These are phyloP conservation scores for Apis dorsata DNA, from an alignment of 1,140 invertebrate species.

Conservation along the genomic window DNA sequence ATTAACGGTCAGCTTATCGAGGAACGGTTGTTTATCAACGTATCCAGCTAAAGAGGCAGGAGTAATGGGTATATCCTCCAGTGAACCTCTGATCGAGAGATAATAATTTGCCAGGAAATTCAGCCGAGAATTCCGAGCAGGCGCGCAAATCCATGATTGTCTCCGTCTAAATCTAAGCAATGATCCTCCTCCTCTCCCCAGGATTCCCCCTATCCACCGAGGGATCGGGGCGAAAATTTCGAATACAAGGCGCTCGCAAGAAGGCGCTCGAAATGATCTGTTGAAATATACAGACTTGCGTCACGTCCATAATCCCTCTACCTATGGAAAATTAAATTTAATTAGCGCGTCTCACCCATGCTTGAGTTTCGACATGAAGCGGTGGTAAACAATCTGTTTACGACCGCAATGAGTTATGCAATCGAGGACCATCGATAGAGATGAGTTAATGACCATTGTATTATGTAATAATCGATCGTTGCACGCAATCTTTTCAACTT, in stretches of 20 bases:
- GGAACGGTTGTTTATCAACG: conserved; percentile 24
- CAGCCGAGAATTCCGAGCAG: conserved; percentile 26
- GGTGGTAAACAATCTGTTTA: conserved; percentile 37
- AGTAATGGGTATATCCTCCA: background rate
- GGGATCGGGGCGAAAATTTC: conserved; percentile 7
- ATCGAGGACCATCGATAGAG: background rate
- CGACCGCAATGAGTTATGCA: background rate
- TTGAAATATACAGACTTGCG: background rate
- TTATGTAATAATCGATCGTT: conserved; percentile 22
- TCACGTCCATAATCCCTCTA: background rate
- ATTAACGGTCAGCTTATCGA: conserved; percentile 20
- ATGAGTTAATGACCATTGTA: background rate
- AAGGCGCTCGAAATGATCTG: background rate
- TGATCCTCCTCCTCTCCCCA: background rate
- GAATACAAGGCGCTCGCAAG: background rate
- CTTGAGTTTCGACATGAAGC: background rate
- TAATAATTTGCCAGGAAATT: conserved; percentile 34
- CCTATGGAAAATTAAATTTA: conserved; percentile 12
- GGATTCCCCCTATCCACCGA: background rate
- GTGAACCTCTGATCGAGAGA: background rate
- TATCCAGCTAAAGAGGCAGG: background rate
- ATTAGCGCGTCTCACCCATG: background rate
- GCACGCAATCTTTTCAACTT: background rate
- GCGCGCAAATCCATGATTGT: conserved; percentile 37
- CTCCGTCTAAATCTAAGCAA: conserved; percentile 36